Evolutionary conservation across 2,113 vertebrate species (phyloP), one percentile per base, ranked within the genome.

Genomic region (Archocentrus centrarchus): DNA sequence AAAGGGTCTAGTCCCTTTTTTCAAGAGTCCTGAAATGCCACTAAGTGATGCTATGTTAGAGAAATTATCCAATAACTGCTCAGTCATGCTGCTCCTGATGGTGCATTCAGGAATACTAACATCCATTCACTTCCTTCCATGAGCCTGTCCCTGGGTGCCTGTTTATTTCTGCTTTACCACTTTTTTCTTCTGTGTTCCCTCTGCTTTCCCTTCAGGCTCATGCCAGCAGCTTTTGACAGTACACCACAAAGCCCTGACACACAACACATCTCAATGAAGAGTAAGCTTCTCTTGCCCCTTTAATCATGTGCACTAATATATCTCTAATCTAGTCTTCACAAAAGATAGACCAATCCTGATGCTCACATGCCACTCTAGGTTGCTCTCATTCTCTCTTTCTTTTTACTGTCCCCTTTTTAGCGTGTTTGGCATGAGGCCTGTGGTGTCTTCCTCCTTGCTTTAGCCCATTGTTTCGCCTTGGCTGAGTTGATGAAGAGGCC

Each of bases 401-500:
- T 78, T 66, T 78, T 62, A 81, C 62, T 27, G 64, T 76, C 50
- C 87, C 24, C 88, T 59, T 80, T 80, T 77, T 59, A 78, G 64
- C 62, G 35, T 41, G 58, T 73, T 44, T 88, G 88, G 87, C 88
- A 61, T 1, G 0, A 20, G 24, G 75, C 79, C 70, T 35, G 61
- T 50, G 75, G 66, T 85, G 75, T 83, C 87, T 86, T 86, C 84
- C 77, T 90, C 55, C 81, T 39, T 14, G 81, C 70, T 88, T 64
- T 87, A 84, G 82, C 57, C 83, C 80, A 83, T 91, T 92, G 88
- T 93, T 83, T 80, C 3, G 61, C 75, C 55, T 86, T 92, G 89
- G 90, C 92, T 57, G 41, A 32, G 39, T 88, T 62, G 84, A 79
- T 62, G 83, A 82, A 82, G 86, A 83, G 75, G 70, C 82, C 91